Percentiles rank a stretch among this genome's conserved stretches.
Conservation (phyloP, 92 coral and sea anemone genomes). For the Palythoa caribaeorum region DNA sequence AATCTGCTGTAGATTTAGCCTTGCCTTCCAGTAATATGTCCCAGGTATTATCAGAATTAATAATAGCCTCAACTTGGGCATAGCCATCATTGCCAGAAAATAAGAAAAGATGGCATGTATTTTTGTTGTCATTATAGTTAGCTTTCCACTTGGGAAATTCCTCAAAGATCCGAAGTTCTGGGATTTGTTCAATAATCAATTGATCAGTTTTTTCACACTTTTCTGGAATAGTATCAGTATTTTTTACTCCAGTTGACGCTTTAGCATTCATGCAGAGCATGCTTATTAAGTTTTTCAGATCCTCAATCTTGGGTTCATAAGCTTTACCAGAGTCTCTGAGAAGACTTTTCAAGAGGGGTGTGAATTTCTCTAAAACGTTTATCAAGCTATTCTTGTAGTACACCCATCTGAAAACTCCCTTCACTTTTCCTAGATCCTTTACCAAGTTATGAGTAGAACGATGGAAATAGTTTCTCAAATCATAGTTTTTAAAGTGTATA, state of each 20-base stretch:
- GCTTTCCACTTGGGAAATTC: slow-evolving; percentile 37
- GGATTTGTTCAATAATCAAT: slow-evolving; percentile 18
- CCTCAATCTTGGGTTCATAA: not conserved
- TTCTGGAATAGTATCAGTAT: slow-evolving; percentile 14
- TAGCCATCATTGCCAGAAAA: slow-evolving; percentile 59
- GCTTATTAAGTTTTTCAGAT: slow-evolving; percentile 35
- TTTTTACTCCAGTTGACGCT: not conserved
- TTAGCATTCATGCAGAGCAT: slow-evolving; percentile 31
- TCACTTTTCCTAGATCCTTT: slow-evolving; percentile 15
- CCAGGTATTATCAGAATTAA: slow-evolving; percentile 39
- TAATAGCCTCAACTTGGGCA: slow-evolving; percentile 47
- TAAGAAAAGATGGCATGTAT: slow-evolving; percentile 51
- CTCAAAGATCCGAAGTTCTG: slow-evolving; percentile 25
- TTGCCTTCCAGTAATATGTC: slow-evolving; percentile 46
- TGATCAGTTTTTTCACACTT: not conserved
- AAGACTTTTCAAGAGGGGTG: slow-evolving; percentile 43
- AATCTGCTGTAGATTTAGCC: slow-evolving; percentile 23
- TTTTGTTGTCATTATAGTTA: slow-evolving; percentile 13
- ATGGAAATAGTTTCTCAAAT: slow-evolving; percentile 46
- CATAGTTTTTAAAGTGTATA: slow-evolving; percentile 29
- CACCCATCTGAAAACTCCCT: slow-evolving; percentile 45
- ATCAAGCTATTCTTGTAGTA: slow-evolving; percentile 42
- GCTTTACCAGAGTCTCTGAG: slow-evolving; percentile 37
- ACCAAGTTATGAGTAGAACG: slow-evolving; percentile 39
- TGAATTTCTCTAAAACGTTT: slow-evolving; percentile 42